Percentiles rank a stretch among this genome's conserved stretches.
These are phyloP conservation scores for Pinctada fucata DNA, from an alignment of 2,888 invertebrate species.

Conservation along the genomic window DNA sequence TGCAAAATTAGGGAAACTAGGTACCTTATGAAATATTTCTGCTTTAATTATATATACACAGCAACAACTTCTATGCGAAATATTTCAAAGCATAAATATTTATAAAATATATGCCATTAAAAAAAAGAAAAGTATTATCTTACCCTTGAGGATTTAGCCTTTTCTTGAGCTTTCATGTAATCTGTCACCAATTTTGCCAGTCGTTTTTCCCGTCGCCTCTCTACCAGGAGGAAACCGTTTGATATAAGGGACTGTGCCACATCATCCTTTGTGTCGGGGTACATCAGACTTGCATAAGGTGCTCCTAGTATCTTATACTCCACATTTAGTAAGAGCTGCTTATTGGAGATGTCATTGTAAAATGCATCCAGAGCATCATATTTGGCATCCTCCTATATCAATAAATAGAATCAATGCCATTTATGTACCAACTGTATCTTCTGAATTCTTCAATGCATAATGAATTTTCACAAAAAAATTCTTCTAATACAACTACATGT, in stretches of 20 bases:
- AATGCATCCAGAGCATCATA: constrained; percentile 85
- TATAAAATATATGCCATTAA: too few relatives aligned
- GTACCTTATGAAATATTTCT: too few relatives aligned
- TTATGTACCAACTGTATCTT: too few relatives aligned
- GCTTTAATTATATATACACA: too few relatives aligned
- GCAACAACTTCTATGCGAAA: too few relatives aligned
- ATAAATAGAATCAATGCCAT: constrained; percentile 28
- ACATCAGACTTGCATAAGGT: constrained; percentile 68
- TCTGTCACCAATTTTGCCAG: constrained; percentile 86
- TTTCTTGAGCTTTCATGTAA: constrained; percentile 90
- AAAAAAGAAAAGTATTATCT: constrained; percentile 39
- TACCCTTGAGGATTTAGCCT: constrained; percentile 86
- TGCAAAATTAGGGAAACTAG: too few relatives aligned
- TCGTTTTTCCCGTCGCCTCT: constrained; percentile 86
- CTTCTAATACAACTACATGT: background rate
- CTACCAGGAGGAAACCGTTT: constrained; percentile 91
- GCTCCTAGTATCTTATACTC: constrained; percentile 83
- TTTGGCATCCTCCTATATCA: constrained; percentile 84
- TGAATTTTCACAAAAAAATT: background rate
- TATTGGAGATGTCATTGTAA: constrained; percentile 83
- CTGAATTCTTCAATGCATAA: too few relatives aligned
- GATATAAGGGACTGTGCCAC: constrained; percentile 87
- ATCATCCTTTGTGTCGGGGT: constrained; percentile 81
- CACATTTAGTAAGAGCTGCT: constrained; percentile 88
- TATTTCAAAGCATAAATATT: too few relatives aligned